Conservation (phyloP, 2,797 vertebrate genomes). For the Myiotriccus ornatus region DNA sequence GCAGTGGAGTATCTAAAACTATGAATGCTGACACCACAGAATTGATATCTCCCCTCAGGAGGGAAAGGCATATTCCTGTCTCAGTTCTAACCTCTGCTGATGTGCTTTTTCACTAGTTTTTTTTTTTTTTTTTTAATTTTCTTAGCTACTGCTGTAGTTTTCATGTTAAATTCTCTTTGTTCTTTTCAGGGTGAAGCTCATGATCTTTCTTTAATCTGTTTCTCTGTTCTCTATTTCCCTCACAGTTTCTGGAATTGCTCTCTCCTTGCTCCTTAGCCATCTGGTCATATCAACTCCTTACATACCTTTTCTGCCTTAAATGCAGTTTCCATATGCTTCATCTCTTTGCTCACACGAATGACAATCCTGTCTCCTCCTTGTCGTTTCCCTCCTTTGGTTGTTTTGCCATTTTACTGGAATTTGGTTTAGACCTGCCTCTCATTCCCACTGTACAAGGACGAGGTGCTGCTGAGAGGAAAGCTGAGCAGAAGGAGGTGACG, state of each 20-base stretch:
- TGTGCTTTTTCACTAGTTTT: neutral
- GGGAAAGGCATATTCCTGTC: neutral
- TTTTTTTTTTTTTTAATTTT: neutral
- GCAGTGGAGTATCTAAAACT: neutral
- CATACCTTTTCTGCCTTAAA: neutral
- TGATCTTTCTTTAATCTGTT: neutral
- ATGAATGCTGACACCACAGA: neutral
- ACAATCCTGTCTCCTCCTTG: neutral
- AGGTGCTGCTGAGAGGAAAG: neutral
- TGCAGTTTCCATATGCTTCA: neutral
- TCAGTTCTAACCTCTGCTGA: neutral
- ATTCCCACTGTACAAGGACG: neutral
- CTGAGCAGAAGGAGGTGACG: neutral
- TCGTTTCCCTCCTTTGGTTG: neutral
- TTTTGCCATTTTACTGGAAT: neutral
- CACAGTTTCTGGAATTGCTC: neutral
- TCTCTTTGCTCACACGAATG: neutral
- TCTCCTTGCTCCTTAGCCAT: conserved; percentile 5
- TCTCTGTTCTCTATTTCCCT: neutral
- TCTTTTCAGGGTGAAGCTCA: neutral
- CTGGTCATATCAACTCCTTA: neutral
- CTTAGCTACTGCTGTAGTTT: neutral
- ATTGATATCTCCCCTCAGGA: neutral
- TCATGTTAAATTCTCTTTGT: neutral
- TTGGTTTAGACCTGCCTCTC: neutral